These are phyloP conservation scores for Spea hammondii DNA, from an alignment of 2,797 vertebrate species.

Conservation along the genomic window DNA sequence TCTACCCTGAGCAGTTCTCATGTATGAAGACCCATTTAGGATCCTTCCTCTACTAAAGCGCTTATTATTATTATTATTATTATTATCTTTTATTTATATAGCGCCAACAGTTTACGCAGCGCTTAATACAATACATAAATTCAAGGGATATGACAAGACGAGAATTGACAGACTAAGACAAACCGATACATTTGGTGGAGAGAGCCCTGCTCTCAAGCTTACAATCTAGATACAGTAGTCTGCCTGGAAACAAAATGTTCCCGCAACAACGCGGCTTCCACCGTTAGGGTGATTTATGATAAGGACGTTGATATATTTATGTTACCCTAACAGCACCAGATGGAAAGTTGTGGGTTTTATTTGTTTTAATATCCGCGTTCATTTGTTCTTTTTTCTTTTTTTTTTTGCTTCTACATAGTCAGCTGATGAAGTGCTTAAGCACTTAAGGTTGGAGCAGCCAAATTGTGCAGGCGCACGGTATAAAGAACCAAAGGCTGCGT, in stretches of 20 bases:
- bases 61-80: no score
- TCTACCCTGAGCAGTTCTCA: no score
- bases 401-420: slow-evolving; percentile 34
- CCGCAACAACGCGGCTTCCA: slow-evolving; percentile 52
- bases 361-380: slow-evolving; percentile 39
- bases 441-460: slow-evolving; percentile 55
- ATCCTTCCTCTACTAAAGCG: no score
- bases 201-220: no score
- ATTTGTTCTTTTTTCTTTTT: slow-evolving; percentile 37
- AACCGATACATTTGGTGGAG: no score
- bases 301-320: slow-evolving; percentile 48
- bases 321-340: slow-evolving; percentile 54
- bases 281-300: slow-evolving; percentile 51
- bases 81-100: no score
- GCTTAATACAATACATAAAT: no score
- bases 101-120: no score
- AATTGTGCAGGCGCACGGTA: slow-evolving; percentile 60
- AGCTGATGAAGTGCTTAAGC: slow-evolving; percentile 61
- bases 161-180: no score
- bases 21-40: no score
- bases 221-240: no score
- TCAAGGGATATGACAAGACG: no score
- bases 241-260: not conserved
- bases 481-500: slow-evolving; percentile 66
- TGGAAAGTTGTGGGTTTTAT: slow-evolving; percentile 55